Evolutionary conservation across 1,140 invertebrate genomes (phyloP), one percentile per base, ranked within the genome.

Genomic region (Papilio xuthus): DNA sequence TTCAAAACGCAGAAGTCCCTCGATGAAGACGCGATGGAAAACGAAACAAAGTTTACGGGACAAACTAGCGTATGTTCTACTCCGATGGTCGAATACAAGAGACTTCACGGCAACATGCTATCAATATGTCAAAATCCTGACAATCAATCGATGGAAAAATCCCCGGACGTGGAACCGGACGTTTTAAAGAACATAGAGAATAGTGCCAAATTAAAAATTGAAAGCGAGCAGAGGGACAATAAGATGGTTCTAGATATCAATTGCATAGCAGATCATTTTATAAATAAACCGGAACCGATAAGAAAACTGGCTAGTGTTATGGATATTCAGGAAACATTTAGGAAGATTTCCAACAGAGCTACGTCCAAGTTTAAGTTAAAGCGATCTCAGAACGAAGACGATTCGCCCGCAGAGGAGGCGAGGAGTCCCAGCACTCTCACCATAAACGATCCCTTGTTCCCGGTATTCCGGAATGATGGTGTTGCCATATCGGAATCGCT

Each of bases 371-470:
- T 93, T 77, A 90, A 94, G 78, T 84, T 93, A 81, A 94, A 89
- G 80, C 90, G 91, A 74, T 89, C 93, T 15, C 95, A 94, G 83
- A 89, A 89, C 78, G 86, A 91, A 10, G 93, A 94, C 69, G 80
- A 83, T 9, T 89, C 91, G 4, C 84, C 85, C 3, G 88, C 90
- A 9, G 90, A 93, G 9, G 92, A 94, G 80, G 82, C 89, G 7
- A 92, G 93, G 76, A 88, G 85, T 12, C 89, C 88, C 69, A 88
- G 88, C 69, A 96, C 94, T 18, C 95, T 96, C 77, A 97, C 97
- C 1, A 97, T 98, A 74, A 95, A 96, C 41, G 97, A 98, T 94
- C 97, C 97, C 23, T 94, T 93, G 71, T 97, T 96, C 94, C 97
- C 97, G 28, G 95, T 97, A 13, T 97, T 97, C 84, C 95, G 96